Percentiles rank a stretch among this genome's conserved stretches.
Conservation (phyloP, 2,888 invertebrate genomes). For the Rhagonycha lutea region DNA sequence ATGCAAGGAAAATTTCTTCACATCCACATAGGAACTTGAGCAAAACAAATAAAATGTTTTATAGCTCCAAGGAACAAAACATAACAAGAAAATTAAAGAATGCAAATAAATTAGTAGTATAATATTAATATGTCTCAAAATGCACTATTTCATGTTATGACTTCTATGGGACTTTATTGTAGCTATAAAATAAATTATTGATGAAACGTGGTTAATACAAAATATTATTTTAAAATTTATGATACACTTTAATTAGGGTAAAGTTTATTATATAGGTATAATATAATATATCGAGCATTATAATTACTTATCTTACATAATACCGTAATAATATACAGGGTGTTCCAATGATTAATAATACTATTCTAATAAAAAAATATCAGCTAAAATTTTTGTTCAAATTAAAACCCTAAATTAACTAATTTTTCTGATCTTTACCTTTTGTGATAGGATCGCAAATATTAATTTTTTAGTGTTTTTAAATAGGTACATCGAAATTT, state of each 20-base stretch:
- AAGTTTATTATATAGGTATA: background rate
- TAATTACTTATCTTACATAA: background rate
- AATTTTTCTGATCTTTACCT: too few species aligned
- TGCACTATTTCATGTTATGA: background rate
- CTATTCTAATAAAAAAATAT: too few species aligned
- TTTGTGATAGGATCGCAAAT: too few species aligned
- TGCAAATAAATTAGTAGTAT: background rate
- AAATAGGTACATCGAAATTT: too few species aligned
- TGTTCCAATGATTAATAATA: too few species aligned
- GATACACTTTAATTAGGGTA: background rate
- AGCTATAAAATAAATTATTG: background rate
- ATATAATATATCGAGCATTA: background rate
- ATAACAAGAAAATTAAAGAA: background rate
- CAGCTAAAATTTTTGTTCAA: too few species aligned
- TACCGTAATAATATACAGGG: background rate
- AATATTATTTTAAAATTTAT: background rate
- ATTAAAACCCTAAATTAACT: too few species aligned
- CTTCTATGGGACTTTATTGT: background rate
- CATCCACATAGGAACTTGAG: background rate
- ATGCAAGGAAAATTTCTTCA: too few species aligned
- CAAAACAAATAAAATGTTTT: background rate
- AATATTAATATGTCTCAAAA: background rate
- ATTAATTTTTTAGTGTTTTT: too few species aligned
- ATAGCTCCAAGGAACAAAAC: background rate
- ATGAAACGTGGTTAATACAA: background rate